These are phyloP conservation scores for Cheumatopsyche charites DNA, from an alignment of 1,140 invertebrate species.

Conservation along the genomic window DNA sequence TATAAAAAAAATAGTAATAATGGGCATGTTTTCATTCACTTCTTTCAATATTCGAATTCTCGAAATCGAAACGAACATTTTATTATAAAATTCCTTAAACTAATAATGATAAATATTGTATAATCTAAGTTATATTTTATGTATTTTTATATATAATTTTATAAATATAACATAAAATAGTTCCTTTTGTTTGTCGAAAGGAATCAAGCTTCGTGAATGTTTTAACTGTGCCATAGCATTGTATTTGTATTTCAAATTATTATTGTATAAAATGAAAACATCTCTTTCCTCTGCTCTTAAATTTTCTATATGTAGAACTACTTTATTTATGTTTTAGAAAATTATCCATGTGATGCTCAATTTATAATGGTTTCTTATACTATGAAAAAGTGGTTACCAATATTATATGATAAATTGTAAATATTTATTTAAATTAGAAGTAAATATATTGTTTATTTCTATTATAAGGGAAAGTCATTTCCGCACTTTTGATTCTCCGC, in stretches of 20 bases:
- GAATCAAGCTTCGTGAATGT: constrained; percentile 20
- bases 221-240: constrained; percentile 15
- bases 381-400: neutral
- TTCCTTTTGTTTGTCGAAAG: constrained; percentile 6
- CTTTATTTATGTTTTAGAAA: no score
- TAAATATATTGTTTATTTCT: constrained; percentile 8
- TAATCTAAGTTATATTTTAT: constrained; percentile 5
- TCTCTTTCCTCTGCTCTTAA: constrained; percentile 24
- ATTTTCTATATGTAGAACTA: neutral
- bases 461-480: constrained; percentile 11
- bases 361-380: constrained; percentile 18
- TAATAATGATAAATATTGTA: no score
- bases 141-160: constrained; percentile 12
- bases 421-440: constrained; percentile 28
- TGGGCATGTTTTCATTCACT: no score
- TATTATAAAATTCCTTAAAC: no score
- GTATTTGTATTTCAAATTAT: neutral
- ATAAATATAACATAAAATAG: constrained; percentile 24
- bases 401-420: constrained; percentile 21
- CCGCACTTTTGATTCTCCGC: neutral
- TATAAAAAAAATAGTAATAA: no score
- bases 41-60: no score
- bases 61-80: no score
- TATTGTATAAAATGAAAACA: constrained; percentile 6
- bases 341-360: constrained; percentile 1